These are phyloP conservation scores for Amiota communis DNA, from an alignment of 2,888 invertebrate species.

Conservation along the genomic window DNA sequence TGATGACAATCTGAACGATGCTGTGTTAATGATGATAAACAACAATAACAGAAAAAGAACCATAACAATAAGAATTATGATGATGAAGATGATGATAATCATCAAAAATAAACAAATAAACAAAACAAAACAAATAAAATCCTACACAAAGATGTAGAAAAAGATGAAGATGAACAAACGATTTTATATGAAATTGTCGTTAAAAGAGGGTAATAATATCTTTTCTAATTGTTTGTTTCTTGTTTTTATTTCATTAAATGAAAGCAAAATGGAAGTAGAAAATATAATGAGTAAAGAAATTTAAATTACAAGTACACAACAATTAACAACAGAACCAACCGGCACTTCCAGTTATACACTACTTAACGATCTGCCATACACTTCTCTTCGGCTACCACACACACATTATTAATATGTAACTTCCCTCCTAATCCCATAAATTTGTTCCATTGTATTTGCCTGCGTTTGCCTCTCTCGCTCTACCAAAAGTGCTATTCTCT, in stretches of 20 bases:
- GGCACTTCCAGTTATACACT: neutral
- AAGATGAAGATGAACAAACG: slow-evolving; percentile 59
- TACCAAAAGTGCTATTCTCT: neutral
- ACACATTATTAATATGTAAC: neutral
- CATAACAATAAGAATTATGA: too few relatives aligned
- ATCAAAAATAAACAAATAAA: neutral
- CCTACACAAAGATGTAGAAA: slow-evolving; percentile 22
- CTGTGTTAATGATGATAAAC: too few relatives aligned
- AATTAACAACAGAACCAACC: neutral
- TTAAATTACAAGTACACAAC: neutral
- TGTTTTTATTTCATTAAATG: neutral
- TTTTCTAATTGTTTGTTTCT: slow-evolving; percentile 38
- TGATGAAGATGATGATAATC: too few relatives aligned
- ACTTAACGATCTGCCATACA: neutral
- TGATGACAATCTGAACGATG: too few relatives aligned
- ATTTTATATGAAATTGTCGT: slow-evolving; percentile 66
- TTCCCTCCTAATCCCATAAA: neutral
- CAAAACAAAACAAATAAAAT: neutral
- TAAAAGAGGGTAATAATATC: slow-evolving; percentile 57
- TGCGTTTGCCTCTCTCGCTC: neutral
- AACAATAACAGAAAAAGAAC: too few relatives aligned
- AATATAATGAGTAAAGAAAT: neutral
- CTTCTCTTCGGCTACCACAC: neutral
- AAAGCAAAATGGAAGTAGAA: slow-evolving; percentile 7
- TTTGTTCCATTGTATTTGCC: neutral